These are phyloP conservation scores for Atherinosoma microstoma DNA, from an alignment of 2,797 vertebrate species.

Conservation along the genomic window DNA sequence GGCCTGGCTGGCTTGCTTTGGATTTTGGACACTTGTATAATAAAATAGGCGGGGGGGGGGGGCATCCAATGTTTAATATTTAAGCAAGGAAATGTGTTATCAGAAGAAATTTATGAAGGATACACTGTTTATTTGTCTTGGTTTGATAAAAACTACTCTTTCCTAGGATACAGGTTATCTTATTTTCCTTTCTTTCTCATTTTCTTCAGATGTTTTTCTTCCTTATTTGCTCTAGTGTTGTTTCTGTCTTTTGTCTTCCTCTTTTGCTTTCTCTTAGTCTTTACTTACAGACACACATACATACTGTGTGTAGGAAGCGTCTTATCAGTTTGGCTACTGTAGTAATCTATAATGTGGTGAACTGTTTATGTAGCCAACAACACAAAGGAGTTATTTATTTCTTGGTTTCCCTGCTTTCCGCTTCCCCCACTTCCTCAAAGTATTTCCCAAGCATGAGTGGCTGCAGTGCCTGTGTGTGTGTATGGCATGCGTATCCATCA, in stretches of 20 bases:
- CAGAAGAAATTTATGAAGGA: conserved; percentile 16
- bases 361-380: conserved; percentile 73
- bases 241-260: conserved; percentile 31
- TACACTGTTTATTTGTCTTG: neutral
- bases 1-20: conserved; percentile 13
- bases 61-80: conserved; percentile 45
- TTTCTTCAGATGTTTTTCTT: conserved; percentile 8
- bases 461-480: conserved; percentile 38
- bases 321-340: conserved; percentile 68
- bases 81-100: conserved; percentile 56
- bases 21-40: conserved; percentile 34
- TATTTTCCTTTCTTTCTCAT: conserved; percentile 9
- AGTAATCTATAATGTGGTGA: conserved; percentile 68
- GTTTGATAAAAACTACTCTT: conserved; percentile 8
- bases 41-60: conserved; percentile 19
- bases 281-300: conserved; percentile 11
- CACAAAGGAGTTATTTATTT: conserved; percentile 84
- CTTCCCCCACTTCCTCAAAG: conserved; percentile 72
- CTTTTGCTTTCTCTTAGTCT: conserved; percentile 9
- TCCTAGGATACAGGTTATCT: neutral
- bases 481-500: conserved; percentile 36
- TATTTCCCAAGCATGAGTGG: conserved; percentile 72
- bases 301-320: conserved; percentile 52
- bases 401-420: conserved; percentile 77
- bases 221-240: conserved; percentile 5